A percentile compares a stretch with the other conserved stretches of the same genome.
phyloP scores from a whole-genome alignment of 2,797 vertebrate genomes.

The Leuciscus waleckii region DNA sequence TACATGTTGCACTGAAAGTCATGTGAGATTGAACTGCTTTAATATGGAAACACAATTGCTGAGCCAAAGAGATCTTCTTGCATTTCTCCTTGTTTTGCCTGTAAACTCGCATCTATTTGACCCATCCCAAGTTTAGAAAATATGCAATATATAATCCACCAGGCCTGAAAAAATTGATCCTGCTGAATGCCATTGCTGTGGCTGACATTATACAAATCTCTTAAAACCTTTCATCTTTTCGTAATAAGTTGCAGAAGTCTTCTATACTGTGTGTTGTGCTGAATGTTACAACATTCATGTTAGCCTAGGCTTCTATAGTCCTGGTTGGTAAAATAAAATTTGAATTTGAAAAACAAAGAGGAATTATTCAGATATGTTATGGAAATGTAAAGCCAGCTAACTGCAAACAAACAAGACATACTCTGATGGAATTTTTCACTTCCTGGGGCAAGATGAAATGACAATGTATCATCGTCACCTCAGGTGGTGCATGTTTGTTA shows the following conservation, averaged over 20 bases:
- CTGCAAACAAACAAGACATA: background rate
- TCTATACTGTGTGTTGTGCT: background rate
- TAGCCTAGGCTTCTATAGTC: background rate
- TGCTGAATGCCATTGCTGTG: background rate
- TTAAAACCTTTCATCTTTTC: background rate
- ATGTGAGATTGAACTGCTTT: background rate
- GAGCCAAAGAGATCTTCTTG: background rate
- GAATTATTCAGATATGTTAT: background rate
- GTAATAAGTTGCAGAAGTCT: background rate
- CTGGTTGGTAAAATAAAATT: background rate
- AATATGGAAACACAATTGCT: conserved; percentile 5
- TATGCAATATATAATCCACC: background rate
- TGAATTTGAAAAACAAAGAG: background rate
- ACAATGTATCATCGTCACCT: background rate
- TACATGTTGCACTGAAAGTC: background rate
- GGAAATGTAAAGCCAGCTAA: background rate
- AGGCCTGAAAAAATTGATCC: background rate
- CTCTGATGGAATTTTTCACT: background rate
- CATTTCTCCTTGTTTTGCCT: background rate
- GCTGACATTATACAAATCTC: background rate
- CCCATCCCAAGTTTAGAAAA: background rate
- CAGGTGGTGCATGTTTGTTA: conserved; percentile 1
- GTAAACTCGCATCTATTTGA: background rate
- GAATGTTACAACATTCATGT: background rate
- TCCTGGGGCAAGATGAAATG: background rate